Conservation (phyloP, 2,888 invertebrate species). For the Pristionchus japonicus region DNA sequence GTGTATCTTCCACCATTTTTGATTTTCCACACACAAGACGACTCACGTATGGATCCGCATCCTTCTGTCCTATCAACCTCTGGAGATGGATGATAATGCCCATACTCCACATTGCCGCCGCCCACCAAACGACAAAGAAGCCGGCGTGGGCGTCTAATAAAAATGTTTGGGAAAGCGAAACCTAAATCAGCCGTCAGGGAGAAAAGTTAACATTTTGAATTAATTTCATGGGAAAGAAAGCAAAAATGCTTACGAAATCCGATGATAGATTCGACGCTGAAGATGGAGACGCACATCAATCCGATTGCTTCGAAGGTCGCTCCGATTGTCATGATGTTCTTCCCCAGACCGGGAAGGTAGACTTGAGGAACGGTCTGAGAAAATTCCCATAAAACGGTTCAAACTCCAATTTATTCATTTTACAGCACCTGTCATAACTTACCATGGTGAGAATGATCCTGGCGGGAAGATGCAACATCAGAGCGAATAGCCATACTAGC, state of each 20-base stretch:
- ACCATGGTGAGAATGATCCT: background rate
- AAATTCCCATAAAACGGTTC: background rate
- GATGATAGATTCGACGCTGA: constrained; percentile 5
- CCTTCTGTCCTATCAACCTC: background rate
- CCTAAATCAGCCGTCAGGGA: no score
- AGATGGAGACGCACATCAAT: background rate
- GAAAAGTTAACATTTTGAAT: background rate
- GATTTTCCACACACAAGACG: no score
- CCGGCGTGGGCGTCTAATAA: background rate
- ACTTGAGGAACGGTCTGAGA: background rate
- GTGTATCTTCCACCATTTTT: background rate
- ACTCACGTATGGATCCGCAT: background rate
- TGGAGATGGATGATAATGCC: background rate
- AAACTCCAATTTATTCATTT: no score
- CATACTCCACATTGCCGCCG: background rate
- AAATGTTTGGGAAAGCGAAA: background rate
- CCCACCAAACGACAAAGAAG: constrained; percentile 27
- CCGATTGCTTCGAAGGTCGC: background rate
- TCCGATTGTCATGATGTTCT: background rate
- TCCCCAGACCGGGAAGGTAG: background rate
- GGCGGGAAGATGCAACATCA: background rate
- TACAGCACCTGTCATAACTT: no score
- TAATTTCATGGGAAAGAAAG: background rate
- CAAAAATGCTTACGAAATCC: background rate
- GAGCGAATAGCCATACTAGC: background rate